A percentile compares a stretch with the other conserved stretches of the same genome.
phyloP scores from a whole-genome alignment of 2,888 invertebrate species.

The Caenorhabditis japonica region DNA sequence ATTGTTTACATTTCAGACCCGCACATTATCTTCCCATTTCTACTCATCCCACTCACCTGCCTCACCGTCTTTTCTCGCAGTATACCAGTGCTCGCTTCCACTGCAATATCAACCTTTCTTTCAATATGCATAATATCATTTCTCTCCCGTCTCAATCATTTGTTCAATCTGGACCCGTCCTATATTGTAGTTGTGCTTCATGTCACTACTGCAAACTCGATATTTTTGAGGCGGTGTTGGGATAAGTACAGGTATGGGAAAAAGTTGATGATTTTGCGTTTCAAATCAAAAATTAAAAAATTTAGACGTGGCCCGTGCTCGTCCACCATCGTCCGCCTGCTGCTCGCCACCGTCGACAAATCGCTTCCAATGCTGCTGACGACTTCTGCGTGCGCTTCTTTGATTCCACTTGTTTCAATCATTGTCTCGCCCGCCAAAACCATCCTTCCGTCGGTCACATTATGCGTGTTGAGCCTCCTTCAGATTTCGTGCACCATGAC shows the following conservation, averaged over 20 bases:
- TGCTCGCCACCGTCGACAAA: conserved; percentile 42
- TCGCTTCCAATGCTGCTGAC: conserved; percentile 44
- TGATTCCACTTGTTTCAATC: conserved; percentile 38
- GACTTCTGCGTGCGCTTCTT: conserved; percentile 33
- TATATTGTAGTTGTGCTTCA: conserved; percentile 25
- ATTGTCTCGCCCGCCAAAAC: conserved; percentile 28
- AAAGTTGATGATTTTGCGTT: no score
- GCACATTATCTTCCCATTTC: conserved; percentile 32
- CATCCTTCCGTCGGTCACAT: conserved; percentile 24
- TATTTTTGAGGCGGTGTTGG: conserved; percentile 43
- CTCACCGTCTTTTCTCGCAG: conserved; percentile 45
- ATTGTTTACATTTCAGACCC: conserved; percentile 30
- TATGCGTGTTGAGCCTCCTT: conserved; percentile 24
- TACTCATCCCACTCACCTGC: conserved; percentile 24
- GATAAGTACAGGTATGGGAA: conserved; percentile 43
- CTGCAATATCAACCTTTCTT: conserved; percentile 30
- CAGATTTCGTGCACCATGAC: conserved; percentile 43
- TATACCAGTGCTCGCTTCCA: conserved; percentile 44
- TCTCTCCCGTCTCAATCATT: conserved; percentile 25
- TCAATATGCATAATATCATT: conserved; percentile 36
- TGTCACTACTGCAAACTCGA: conserved; percentile 42
- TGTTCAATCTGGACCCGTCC: conserved; percentile 23
- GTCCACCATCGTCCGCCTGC: conserved; percentile 47
- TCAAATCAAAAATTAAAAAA: no score
- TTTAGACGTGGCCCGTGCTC: conserved; percentile 48